Percentiles rank a stretch among this genome's conserved stretches.
These are phyloP conservation scores for Mesodorylaimus sp. DNA, from an alignment of 2,888 invertebrate species.

Conservation along the genomic window DNA sequence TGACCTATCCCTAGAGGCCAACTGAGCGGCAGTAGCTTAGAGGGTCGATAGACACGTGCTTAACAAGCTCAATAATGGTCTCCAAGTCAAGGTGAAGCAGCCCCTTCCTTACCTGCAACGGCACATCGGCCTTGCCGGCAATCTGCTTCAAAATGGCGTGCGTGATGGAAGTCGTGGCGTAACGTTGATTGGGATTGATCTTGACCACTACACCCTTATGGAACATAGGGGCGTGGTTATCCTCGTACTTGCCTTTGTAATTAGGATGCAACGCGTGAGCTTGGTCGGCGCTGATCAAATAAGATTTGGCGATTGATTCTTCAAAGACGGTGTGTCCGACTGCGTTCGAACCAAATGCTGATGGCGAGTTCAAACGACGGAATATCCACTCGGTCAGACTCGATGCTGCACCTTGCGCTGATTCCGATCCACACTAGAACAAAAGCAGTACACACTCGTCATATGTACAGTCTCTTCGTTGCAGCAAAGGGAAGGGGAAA, in stretches of 20 bases:
- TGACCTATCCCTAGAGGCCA: too few relatives aligned
- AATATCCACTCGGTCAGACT: constrained; percentile 34
- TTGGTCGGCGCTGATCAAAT: constrained; percentile 34
- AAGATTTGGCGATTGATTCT: constrained; percentile 34
- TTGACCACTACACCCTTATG: constrained; percentile 19
- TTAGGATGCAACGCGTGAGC: constrained; percentile 38
- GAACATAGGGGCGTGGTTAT: constrained; percentile 30
- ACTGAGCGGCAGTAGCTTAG: too few relatives aligned
- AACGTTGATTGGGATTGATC: constrained; percentile 38
- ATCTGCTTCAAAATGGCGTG: constrained; percentile 35
- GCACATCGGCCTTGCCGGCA: constrained; percentile 31
- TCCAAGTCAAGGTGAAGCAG: too few relatives aligned
- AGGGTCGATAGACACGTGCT: too few relatives aligned
- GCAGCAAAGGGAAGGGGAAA: background rate
- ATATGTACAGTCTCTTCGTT: background rate
- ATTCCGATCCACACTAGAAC: constrained; percentile 35
- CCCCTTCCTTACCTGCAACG: constrained; percentile 36
- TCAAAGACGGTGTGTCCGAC: constrained; percentile 26
- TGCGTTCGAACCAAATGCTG: constrained; percentile 7
- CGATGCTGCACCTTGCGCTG: constrained; percentile 37
- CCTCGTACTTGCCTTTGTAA: constrained; percentile 33
- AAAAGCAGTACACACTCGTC: background rate
- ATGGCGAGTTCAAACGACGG: constrained; percentile 26
- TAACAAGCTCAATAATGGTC: too few relatives aligned
- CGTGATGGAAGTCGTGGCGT: constrained; percentile 37